phyloP scores from a whole-genome alignment of 2,797 vertebrate genomes.

The Manis crassicaudata region DNA sequence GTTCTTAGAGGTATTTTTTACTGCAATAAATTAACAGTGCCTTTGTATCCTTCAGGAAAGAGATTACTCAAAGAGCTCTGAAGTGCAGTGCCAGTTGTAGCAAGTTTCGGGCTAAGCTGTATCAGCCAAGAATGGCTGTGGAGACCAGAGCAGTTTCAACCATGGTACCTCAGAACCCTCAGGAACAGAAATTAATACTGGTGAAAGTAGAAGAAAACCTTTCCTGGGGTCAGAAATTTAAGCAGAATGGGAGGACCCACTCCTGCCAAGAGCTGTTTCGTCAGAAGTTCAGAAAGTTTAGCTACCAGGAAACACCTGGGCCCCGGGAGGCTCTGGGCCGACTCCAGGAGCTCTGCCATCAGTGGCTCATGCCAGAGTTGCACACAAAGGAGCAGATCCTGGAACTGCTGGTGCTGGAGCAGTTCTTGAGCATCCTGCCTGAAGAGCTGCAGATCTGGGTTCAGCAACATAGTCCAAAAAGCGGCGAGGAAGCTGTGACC shows the following conservation, averaged over 20 bases:
- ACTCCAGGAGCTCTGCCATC: conserved; percentile 75
- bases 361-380: conserved; percentile 77
- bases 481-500: conserved; percentile 75
- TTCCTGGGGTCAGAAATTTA: conserved; percentile 71
- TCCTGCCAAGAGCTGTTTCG: conserved; percentile 79
- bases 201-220: conserved; percentile 78
- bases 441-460: conserved; percentile 76
- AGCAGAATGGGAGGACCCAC: conserved; percentile 55
- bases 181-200: conserved; percentile 63
- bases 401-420: conserved; percentile 76
- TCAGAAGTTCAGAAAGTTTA: conserved; percentile 77
- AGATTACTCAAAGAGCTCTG: conserved; percentile 12
- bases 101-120: conserved; percentile 17
- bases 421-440: conserved; percentile 78
- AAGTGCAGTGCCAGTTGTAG: conserved; percentile 3
- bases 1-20: conserved; percentile 1
- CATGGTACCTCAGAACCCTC: conserved; percentile 49
- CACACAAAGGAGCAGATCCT: conserved; percentile 79
- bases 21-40: conserved; percentile 13
- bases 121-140: conserved; percentile 65
- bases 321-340: conserved; percentile 76
- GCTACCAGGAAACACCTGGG: conserved; percentile 78
- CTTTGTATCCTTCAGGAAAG: conserved; percentile 68
- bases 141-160: conserved; percentile 66
- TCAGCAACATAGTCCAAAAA: conserved; percentile 69